A percentile compares a stretch with the other conserved stretches of the same genome.
These are phyloP conservation scores for Rhea americana DNA, from an alignment of 2,113 vertebrate genomes.

Conservation along the genomic window DNA sequence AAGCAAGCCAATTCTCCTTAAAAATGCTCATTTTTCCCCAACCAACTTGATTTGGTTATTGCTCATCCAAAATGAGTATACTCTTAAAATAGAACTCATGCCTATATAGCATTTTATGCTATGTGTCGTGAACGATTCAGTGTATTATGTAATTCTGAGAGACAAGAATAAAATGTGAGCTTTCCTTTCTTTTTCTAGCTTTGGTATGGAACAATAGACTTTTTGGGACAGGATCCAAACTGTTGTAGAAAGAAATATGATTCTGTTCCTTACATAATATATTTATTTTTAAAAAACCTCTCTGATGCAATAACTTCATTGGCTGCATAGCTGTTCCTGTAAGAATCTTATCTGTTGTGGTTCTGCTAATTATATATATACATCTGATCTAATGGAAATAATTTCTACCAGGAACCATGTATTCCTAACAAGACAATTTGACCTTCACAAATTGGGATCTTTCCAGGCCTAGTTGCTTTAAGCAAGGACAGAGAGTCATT, in stretches of 20 bases:
- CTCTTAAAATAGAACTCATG: not conserved
- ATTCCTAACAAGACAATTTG: constrained; percentile 44
- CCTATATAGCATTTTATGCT: not conserved
- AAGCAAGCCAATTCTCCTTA: not conserved
- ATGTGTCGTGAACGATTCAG: not conserved
- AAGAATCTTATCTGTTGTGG: constrained; percentile 26
- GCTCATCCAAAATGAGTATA: not conserved
- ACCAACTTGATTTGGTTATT: not conserved
- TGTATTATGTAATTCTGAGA: not conserved
- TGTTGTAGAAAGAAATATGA: not conserved
- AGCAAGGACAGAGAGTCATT: constrained; percentile 1
- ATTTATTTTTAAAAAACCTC: not conserved
- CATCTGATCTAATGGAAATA: constrained; percentile 72
- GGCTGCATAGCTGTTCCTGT: constrained; percentile 4
- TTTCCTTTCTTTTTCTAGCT: not conserved
- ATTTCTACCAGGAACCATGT: constrained; percentile 51
- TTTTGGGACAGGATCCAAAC: not conserved
- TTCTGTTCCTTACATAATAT: not conserved
- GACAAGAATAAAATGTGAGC: not conserved
- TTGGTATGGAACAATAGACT: not conserved
- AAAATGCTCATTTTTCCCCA: not conserved
- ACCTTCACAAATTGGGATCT: constrained; percentile 67
- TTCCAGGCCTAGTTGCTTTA: constrained; percentile 48
- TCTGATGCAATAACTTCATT: not conserved
- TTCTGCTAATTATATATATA: constrained; percentile 68